Base-by-base conservation (phyloP, 2,113 vertebrate species). In the Hepsetus odoe region DNA sequence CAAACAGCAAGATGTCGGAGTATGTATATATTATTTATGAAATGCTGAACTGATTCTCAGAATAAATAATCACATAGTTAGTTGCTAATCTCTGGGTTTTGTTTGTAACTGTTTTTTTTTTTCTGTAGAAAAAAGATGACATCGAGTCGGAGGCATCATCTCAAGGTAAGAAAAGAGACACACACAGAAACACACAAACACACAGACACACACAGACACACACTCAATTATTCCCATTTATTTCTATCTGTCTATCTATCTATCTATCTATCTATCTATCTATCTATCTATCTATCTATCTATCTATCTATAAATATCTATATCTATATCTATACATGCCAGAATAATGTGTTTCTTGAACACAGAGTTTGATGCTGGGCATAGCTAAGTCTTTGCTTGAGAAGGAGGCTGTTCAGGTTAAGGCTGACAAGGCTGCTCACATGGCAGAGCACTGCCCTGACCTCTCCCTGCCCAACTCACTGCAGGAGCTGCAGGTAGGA, bases 311-410 rank as follows among this genome's bases (percentile, higher is more conserved):
- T n/a, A n/a, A n/a, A n/a, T n/a, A n/a, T n/a, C n/a, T n/a, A n/a
- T n/a, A n/a, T n/a, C n/a, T n/a, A n/a, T n/a, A n/a, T n/a, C n/a
- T n/a, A n/a, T n/a, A n/a, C n/a, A n/a, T n/a, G n/a, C n/a, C n/a
- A n/a, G n/a, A n/a, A n/a, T n/a, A n/a, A n/a, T 55, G 22, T 51
- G 58, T 55, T 28, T 61, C 32, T 62, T 79, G 46, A 38, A 30
- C 5, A 40, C 92, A 99, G 97, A 99, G 97, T 80, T 82, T 97
- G 86, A 95, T 99, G 93, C 96, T 99, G 20, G 87, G 92, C 86
- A 94, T 98, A 0, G 96, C 97, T 0, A 94, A 75, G 26, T 71
- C 6, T 0, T 87, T 93, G 91, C 86, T 96, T 22, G 89, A 91
- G 73, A 92, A 93, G 59, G 97, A 99, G 86, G 82, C 83, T 14